Percentiles rank a stretch among this genome's conserved stretches.
These are phyloP conservation scores for Tethea ocularis DNA, from an alignment of 2,888 invertebrate genomes.

Conservation along the genomic window DNA sequence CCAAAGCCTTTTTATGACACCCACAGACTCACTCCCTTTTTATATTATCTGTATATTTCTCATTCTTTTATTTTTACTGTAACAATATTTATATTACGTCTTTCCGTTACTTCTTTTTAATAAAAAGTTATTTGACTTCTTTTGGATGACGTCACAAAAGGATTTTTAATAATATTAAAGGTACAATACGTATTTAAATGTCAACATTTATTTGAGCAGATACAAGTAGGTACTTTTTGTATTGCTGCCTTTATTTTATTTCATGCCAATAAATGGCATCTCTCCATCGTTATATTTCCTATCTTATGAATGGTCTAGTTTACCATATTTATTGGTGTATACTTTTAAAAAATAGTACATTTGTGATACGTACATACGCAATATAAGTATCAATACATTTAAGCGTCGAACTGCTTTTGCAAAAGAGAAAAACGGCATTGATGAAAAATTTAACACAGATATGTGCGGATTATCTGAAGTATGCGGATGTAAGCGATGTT, in stretches of 20 bases:
- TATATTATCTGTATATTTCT: conserved; percentile 1
- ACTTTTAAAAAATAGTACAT: no score
- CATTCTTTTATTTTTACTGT: not conserved
- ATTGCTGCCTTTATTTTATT: no score
- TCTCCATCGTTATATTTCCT: no score
- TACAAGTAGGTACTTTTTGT: not conserved
- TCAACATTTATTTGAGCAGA: not conserved
- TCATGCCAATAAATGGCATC: no score
- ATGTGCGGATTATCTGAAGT: not conserved
- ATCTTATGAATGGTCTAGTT: no score
- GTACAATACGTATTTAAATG: not conserved
- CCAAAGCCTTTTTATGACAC: conserved; percentile 4
- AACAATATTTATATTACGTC: conserved; percentile 2
- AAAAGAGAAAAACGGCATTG: not conserved
- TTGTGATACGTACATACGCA: not conserved
- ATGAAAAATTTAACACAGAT: not conserved
- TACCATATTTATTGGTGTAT: no score
- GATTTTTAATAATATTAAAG: not conserved
- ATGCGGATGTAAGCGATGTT: not conserved
- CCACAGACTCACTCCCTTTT: not conserved
- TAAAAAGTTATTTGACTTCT: conserved; percentile 3
- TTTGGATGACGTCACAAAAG: not conserved
- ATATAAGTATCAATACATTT: not conserved
- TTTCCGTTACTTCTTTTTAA: not conserved
- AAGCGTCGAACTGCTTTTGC: not conserved